Conservation (phyloP, 30 jellyfish, hydroid and myxozoan species). For the Aurelia aurita region DNA sequence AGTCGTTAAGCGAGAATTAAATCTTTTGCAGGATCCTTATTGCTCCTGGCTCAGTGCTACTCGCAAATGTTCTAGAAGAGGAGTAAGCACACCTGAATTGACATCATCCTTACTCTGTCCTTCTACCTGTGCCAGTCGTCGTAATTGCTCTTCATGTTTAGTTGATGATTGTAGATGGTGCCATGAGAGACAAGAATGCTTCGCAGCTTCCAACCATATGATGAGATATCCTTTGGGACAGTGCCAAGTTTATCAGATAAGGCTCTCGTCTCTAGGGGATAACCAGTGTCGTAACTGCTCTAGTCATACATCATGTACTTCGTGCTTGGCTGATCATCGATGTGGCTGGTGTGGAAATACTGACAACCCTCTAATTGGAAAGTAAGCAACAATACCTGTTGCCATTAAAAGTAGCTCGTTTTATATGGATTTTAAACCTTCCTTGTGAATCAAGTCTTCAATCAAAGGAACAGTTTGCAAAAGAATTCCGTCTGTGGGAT, state of each 20-base stretch:
- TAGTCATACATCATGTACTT: conserved; percentile 55
- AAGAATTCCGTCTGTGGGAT: no score
- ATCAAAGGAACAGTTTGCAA: no score
- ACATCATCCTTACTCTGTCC: conserved; percentile 41
- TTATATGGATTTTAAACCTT: not conserved
- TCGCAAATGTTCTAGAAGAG: conserved; percentile 40
- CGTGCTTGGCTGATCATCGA: conserved; percentile 77
- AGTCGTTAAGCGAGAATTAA: no score
- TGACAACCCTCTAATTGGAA: conserved; percentile 85
- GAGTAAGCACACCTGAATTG: conserved; percentile 6
- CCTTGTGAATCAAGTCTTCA: no score
- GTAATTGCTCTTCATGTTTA: no score
- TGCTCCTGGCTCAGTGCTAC: no score
- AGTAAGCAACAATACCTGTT: conserved; percentile 12
- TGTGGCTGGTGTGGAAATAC: conserved; percentile 94
- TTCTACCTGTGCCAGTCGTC: conserved; percentile 17
- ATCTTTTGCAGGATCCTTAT: no score
- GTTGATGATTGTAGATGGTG: conserved; percentile 77
- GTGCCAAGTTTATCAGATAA: conserved; percentile 36
- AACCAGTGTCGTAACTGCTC: conserved; percentile 63
- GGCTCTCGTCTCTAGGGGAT: not conserved
- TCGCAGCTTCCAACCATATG: conserved; percentile 54
- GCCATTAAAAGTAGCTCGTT: not conserved
- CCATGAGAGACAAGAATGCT: conserved; percentile 56
- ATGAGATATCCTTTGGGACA: conserved; percentile 44